phyloP scores from a whole-genome alignment of 2,888 invertebrate species.

The Pachliopta kotzebuea region DNA sequence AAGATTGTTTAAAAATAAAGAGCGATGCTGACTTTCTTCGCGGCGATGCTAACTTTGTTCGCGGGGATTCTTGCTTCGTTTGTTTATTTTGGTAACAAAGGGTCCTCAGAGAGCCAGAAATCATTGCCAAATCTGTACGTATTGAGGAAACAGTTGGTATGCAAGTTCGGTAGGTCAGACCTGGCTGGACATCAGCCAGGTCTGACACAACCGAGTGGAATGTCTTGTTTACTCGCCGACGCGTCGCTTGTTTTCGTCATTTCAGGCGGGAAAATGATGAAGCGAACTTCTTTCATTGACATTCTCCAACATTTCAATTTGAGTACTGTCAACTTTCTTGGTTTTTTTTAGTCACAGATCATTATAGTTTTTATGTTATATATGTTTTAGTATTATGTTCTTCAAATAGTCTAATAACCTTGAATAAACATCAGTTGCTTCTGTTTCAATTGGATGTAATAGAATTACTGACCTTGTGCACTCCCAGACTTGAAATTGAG shows the following conservation, averaged over 20 bases:
- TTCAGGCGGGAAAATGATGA: slow-evolving; percentile 30
- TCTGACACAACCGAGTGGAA: slow-evolving; percentile 69
- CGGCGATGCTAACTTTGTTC: not conserved
- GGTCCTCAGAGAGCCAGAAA: slow-evolving; percentile 23
- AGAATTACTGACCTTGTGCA: slow-evolving; percentile 9
- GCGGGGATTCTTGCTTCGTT: not conserved
- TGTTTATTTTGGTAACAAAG: slow-evolving; percentile 16
- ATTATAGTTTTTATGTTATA: no score
- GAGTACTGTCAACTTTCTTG: not conserved
- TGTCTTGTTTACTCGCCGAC: slow-evolving; percentile 65
- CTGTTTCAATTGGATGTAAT: not conserved
- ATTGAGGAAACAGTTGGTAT: slow-evolving; percentile 31
- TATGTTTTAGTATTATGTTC: not conserved
- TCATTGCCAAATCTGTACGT: slow-evolving; percentile 31
- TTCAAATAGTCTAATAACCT: not conserved
- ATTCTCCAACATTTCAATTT: not conserved
- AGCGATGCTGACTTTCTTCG: not conserved
- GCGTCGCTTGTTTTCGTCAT: slow-evolving; percentile 55
- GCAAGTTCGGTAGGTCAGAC: slow-evolving; percentile 70
- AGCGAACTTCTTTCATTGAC: not conserved
- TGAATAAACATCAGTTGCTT: not conserved
- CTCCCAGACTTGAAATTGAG: slow-evolving; percentile 21
- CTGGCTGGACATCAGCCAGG: slow-evolving; percentile 58
- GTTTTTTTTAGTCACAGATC: no score
- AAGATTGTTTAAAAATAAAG: no score